Evolutionary conservation across 2,888 invertebrate species (phyloP), one percentile per base, ranked within the genome.

Genomic region (Blastobasis lacticolella): DNA sequence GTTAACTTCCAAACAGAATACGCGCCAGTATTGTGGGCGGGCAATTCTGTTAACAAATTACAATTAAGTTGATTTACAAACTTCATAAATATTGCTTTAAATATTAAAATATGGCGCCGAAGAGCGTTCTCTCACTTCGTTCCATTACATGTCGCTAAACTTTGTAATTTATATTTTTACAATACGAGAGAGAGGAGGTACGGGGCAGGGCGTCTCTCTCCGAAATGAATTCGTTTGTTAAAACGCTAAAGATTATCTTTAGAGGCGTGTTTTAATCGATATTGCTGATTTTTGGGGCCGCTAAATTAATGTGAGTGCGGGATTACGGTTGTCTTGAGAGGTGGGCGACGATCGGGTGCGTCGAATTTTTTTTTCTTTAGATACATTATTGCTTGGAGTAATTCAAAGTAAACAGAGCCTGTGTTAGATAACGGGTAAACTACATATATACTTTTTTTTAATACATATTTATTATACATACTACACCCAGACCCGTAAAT

Each of bases 11-110:
- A 41, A 45, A 36, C 46, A 46, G 49, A 52, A 52, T 49, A 47
- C 10, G 10, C 45, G 7, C 37, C 46, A 10, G n/a, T 51, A 42
- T 37, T 46, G 53, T 56, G 66, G 67, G 69, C 67, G 65, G 60
- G 60, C 60, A 9, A 37, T 50, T 36, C 53, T 70, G 65, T 75
- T 74, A 75, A 72, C 74, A 78, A 78, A 81, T 78, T 78, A 75
- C 73, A 81, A 81, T 83, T 81, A 77, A 78, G 65, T 71, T 81
- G 81, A 82, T 81, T 81, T 81, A 80, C 75, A 66, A 70, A 67
- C 61, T 63, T 61, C 73, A 72, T 73, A 71, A 81, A 83, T 81
- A 76, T 73, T 67, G 63, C 62, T 69, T 74, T 69, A 74, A 71
- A 74, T 73, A 65, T 71, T 73, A 70, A 71, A 75, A 72, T 67